Base-by-base conservation (phyloP, 2,113 vertebrate genomes). In the Oplegnathus fasciatus region DNA sequence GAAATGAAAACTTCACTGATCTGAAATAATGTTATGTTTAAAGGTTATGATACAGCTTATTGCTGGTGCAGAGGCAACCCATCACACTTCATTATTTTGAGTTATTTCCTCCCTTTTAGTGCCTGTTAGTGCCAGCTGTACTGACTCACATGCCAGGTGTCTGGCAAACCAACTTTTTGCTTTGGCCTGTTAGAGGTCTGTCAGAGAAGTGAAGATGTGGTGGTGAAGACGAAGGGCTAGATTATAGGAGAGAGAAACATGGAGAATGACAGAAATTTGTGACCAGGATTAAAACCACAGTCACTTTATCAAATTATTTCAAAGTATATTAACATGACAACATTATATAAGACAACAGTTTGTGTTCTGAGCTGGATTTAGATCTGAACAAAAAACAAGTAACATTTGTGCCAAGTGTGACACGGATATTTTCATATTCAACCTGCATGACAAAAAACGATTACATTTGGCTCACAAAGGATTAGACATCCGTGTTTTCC, bases 391-490 rank as follows among this genome's bases (percentile, higher is more conserved):
- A 26, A 64, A 69, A 64, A 60, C 15, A 71, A 50, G 60, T 8
- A 40, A 42, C 48, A 52, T 80, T 66, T 70, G 32, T 73, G 61
- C 44, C 67, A 75, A 83, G 50, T 83, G 26, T 76, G 75, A 85
- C 75, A 67, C 40, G 24, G 44, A 75, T 73, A 75, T 76, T 83
- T 75, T 83, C 44, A 86, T 57, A 46, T 82, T 81, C n/a, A 79
- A 87, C 65, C 88, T 77, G 60, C 65, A 46, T 46, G 48, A 81
- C 46, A 78, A 58, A 82, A 82, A 82, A 69, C 69, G 68, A 86
- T 87, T 83, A 76, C 69, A 90, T 91, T 90, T 83, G 73, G 26
- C 50, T 83, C 57, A 70, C 76, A 55, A 69, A 85, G 73, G 89
- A 88, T 90, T 88, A 91, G 50, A 86, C 28, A 37, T 65, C 48